A percentile compares a stretch with the other conserved stretches of the same genome.
Evolutionary conservation across 2,888 invertebrate genomes (phyloP).

Genomic region (Cheilosia pagana): DNA sequence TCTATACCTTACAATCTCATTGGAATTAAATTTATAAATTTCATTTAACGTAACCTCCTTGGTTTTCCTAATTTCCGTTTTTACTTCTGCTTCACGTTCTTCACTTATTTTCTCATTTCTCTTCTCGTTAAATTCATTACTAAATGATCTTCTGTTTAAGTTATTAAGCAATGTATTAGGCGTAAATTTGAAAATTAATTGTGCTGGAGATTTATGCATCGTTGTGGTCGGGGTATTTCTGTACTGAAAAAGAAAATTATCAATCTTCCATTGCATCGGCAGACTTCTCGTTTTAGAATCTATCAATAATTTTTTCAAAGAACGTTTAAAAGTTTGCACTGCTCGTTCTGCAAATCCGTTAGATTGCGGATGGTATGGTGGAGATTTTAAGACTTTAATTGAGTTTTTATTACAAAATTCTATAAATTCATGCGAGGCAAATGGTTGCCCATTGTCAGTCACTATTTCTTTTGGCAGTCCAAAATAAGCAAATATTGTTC

Average conservation of each 20-base stretch:
- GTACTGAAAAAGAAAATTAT: conserved; percentile 18
- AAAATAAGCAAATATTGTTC: neutral
- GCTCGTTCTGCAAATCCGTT: neutral
- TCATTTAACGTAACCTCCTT: too few relatives aligned
- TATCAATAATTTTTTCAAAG: too few relatives aligned
- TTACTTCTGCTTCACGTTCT: too few relatives aligned
- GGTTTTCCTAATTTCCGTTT: too few relatives aligned
- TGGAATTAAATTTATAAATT: too few relatives aligned
- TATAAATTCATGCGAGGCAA: neutral
- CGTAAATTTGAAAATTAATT: neutral
- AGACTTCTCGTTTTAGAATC: neutral
- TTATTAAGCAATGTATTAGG: neutral
- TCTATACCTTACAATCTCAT: too few relatives aligned
- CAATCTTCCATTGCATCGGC: conserved; percentile 10
- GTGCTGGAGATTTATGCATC: conserved; percentile 15
- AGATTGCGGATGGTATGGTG: neutral
- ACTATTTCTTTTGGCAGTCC: conserved; percentile 12
- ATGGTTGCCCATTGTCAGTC: conserved; percentile 13
- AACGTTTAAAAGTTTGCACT: too few relatives aligned
- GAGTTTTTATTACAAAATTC: conserved; percentile 16
- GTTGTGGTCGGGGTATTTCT: conserved; percentile 11
- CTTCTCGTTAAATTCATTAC: neutral
- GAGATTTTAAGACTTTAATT: conserved; percentile 5
- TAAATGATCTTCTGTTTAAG: neutral
- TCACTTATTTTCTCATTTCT: neutral